Conservation (phyloP, 2,888 invertebrate genomes). For the Dryomyza anilis region DNA sequence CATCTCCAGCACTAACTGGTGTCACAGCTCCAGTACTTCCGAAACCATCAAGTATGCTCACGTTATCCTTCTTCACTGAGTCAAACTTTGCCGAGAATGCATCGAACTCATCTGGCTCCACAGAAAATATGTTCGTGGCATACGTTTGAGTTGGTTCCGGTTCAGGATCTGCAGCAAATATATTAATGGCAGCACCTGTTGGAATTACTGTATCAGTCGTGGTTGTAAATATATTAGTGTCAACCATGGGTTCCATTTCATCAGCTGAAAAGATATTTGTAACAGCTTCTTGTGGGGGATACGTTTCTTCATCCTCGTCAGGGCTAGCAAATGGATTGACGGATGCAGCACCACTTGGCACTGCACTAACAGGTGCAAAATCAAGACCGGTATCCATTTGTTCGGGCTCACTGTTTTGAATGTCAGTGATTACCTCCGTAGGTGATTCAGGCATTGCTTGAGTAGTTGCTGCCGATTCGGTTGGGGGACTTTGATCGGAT, state of each 20-base stretch:
- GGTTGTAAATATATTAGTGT: slow-evolving; percentile 39
- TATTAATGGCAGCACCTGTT: slow-evolving; percentile 40
- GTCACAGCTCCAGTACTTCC: slow-evolving; percentile 55
- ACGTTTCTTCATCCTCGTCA: slow-evolving; percentile 56
- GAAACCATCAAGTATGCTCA: slow-evolving; percentile 57
- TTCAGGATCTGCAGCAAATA: slow-evolving; percentile 45
- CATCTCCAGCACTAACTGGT: slow-evolving; percentile 51
- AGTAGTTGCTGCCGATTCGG: slow-evolving; percentile 49
- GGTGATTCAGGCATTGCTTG: slow-evolving; percentile 44
- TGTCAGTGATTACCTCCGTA: slow-evolving; percentile 39
- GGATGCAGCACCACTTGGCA: slow-evolving; percentile 54
- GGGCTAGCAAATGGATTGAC: slow-evolving; percentile 64
- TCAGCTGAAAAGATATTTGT: slow-evolving; percentile 49
- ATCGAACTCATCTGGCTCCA: slow-evolving; percentile 74
- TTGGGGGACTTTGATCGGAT: slow-evolving; percentile 51
- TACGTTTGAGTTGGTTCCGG: slow-evolving; percentile 47
- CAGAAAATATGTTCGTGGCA: slow-evolving; percentile 52
- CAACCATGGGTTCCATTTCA: slow-evolving; percentile 38
- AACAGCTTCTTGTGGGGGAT: slow-evolving; percentile 42
- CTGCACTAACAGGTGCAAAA: slow-evolving; percentile 47
- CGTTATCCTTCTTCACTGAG: slow-evolving; percentile 62
- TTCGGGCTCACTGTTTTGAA: slow-evolving; percentile 46
- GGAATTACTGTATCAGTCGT: slow-evolving; percentile 27
- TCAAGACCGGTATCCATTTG: slow-evolving; percentile 59
- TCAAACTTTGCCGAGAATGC: slow-evolving; percentile 91